These are phyloP conservation scores for Marisa cornuarietis DNA, from an alignment of 1,140 invertebrate species.

Conservation along the genomic window DNA sequence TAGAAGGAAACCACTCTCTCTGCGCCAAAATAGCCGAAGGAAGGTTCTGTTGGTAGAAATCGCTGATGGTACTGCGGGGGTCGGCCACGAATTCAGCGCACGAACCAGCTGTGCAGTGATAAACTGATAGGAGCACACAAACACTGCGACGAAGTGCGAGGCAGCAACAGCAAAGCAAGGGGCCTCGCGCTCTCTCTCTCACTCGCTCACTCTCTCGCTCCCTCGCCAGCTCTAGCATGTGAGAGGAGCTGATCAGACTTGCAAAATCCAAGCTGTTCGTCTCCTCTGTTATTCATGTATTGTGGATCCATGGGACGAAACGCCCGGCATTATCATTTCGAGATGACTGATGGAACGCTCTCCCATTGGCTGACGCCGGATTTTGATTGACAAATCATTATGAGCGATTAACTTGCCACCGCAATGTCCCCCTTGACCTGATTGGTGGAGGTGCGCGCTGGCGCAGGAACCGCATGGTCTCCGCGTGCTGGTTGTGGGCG, in stretches of 20 bases:
- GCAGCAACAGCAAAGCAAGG: not conserved
- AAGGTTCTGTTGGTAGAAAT: too few species aligned
- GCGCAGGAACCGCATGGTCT: constrained; percentile 17
- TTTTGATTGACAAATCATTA: constrained; percentile 53
- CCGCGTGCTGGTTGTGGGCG: not conserved
- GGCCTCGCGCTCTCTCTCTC: constrained; percentile 11
- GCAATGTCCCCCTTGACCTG: constrained; percentile 11
- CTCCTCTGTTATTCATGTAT: constrained; percentile 54
- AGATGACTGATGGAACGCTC: constrained; percentile 37
- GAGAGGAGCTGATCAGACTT: constrained; percentile 46
- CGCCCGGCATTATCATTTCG: constrained; percentile 41
- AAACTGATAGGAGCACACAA: too few species aligned
- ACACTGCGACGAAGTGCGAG: not conserved
- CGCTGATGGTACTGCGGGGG: too few species aligned
- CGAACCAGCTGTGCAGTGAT: too few species aligned
- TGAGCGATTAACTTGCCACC: constrained; percentile 46
- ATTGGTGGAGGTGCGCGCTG: constrained; percentile 34
- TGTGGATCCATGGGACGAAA: constrained; percentile 36
- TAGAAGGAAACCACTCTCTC: too few species aligned
- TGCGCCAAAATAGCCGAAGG: too few species aligned
- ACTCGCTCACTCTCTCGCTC: constrained; percentile 19
- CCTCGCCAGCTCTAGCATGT: constrained; percentile 9
- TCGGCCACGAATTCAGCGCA: too few species aligned
- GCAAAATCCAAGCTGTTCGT: constrained; percentile 45
- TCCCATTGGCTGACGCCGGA: constrained; percentile 37